Percentiles rank a stretch among this genome's conserved stretches.
phyloP scores from a whole-genome alignment of 2,888 invertebrate species.

The Microplitis manilae region DNA sequence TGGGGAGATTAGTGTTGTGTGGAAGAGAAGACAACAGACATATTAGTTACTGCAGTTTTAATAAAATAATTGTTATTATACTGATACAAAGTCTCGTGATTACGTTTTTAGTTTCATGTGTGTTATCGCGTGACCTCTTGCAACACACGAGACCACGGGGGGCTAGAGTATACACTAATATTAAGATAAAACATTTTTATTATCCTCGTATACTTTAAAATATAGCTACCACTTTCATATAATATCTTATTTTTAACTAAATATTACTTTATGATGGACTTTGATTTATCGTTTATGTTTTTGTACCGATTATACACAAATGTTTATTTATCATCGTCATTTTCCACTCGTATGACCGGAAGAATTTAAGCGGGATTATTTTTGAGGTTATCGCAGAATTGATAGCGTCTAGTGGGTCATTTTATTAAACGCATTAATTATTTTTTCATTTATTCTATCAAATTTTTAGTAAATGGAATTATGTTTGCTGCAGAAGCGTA shows the following conservation, averaged over 20 bases:
- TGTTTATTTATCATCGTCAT: neutral
- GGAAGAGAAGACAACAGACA: neutral
- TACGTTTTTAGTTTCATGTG: constrained; percentile 57
- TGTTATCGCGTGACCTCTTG: constrained; percentile 57
- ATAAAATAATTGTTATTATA: neutral
- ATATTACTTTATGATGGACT: neutral
- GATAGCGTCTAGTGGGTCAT: neutral
- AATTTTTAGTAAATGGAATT: no score
- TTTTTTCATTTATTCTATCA: neutral
- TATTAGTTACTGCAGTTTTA: neutral
- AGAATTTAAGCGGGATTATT: neutral
- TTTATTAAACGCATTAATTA: neutral
- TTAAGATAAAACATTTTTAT: neutral
- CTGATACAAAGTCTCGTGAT: constrained; percentile 55
- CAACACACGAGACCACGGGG: constrained; percentile 62
- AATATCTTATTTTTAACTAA: neutral
- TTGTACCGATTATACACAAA: neutral
- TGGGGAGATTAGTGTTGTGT: neutral
- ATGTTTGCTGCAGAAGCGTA: no score
- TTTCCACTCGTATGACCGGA: constrained; percentile 1
- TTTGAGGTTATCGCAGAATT: neutral
- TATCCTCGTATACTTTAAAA: no score
- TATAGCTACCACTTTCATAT: no score
- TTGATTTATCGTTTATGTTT: neutral
- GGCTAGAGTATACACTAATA: constrained; percentile 42